Percentiles rank a stretch among this genome's conserved stretches.
Conservation (phyloP, 2,797 vertebrate species). For the Danio tinwini region DNA sequence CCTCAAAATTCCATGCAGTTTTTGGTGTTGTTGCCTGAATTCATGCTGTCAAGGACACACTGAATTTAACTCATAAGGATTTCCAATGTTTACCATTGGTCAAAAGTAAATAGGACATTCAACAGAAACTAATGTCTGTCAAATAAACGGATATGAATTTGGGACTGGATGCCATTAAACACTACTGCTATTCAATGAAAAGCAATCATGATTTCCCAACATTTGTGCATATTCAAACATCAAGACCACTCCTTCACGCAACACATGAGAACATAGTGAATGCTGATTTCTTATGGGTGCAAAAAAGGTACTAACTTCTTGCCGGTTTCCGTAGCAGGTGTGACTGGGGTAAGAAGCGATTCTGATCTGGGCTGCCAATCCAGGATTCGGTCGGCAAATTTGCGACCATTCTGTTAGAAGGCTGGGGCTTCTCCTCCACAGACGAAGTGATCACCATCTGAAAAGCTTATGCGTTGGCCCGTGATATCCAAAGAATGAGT, state of each 20-base stretch:
- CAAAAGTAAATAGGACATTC: slow-evolving; percentile 8
- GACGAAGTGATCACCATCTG: slow-evolving; percentile 88
- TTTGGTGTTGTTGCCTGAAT: slow-evolving; percentile 22
- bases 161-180: not conserved
- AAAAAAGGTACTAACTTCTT: slow-evolving; percentile 81
- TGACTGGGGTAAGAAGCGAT: slow-evolving; percentile 71
- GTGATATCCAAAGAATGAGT: slow-evolving; percentile 74
- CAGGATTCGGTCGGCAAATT: slow-evolving; percentile 82
- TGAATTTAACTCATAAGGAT: not conserved
- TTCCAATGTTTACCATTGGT: slow-evolving; percentile 13
- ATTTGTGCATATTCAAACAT: not conserved
- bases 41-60: slow-evolving; percentile 6
- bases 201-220: not conserved
- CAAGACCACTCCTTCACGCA: not conserved
- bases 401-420: slow-evolving; percentile 84
- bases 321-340: slow-evolving; percentile 82
- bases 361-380: slow-evolving; percentile 76
- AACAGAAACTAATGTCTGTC: not conserved
- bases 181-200: not conserved
- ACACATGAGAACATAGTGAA: not conserved
- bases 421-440: slow-evolving; percentile 82
- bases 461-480: slow-evolving; percentile 73
- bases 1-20: slow-evolving; percentile 37
- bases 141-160: slow-evolving; percentile 1
- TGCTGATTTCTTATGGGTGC: slow-evolving; percentile 30